Base-by-base conservation (phyloP, 2,113 vertebrate genomes). In the Mastomys coucha region DNA sequence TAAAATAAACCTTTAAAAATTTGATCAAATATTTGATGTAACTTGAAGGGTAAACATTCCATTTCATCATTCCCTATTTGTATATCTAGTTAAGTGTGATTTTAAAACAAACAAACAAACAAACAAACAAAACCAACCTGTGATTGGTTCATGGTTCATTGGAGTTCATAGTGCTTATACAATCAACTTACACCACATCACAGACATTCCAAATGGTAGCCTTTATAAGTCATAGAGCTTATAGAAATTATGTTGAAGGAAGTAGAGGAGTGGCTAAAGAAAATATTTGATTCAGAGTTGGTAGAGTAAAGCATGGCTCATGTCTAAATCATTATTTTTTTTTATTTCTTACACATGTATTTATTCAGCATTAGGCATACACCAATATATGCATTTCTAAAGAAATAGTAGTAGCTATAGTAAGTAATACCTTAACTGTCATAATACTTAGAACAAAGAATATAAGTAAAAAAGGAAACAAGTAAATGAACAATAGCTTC, bases 251-350 rank as follows among this genome's bases (percentile, higher is more conserved):
- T 49, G 14, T 51, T 12, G 31, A 1, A 70, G 20, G 78, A 91
- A 76, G 9, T 7, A 2, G 1, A 65, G 2, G 4, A 77, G 0
- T 51, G 1, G 6, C 0, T 45, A n/a, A 63, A 86, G 7, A 11
- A n/a, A 45, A 69, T 39, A 20, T 49, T 78, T 88, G 65, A 12
- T 56, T 65, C 72, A 70, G 65, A 73, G 16, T 63, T 56, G 7
- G 53, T 24, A 93, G 12, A 28, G 20, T 75, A 88, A 94, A 94
- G 33, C 20, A 76, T 13, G 42, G 19, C 42, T 9, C 91, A 58
- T 85, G 85, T 89, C 12, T 69, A 87, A 92, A 77, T 39, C 5
- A 42, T 2, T 70, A 6, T 2, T 81, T 63, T 76, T 88, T 63
- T 24, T 65, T n/a, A 39, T 65, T 65, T 81, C 36, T 84, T 88